phyloP scores from a whole-genome alignment of 1,140 invertebrate species.

The Cataglyphis hispanica region DNA sequence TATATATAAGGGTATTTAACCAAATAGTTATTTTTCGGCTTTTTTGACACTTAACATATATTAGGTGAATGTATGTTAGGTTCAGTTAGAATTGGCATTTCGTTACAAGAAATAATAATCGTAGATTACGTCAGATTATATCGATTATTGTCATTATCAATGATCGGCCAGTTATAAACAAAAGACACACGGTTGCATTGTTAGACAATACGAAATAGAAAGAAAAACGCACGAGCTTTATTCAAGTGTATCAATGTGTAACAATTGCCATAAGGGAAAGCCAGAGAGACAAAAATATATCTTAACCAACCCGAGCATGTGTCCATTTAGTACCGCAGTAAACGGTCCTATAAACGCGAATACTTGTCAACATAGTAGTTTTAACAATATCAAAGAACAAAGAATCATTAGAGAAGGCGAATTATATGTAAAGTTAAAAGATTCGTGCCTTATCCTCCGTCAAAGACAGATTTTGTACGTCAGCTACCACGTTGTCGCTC shows the following conservation, averaged over 20 bases:
- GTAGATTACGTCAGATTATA: conserved; percentile 74
- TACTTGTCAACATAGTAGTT: conserved; percentile 85
- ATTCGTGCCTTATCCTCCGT: conserved; percentile 90
- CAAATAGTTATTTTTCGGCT: too few species aligned
- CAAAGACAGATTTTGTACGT: conserved; percentile 87
- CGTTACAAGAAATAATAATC: background rate
- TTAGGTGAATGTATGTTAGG: background rate
- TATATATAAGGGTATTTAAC: too few species aligned
- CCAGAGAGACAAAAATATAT: conserved; percentile 62
- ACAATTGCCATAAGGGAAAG: conserved; percentile 40
- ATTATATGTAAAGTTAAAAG: conserved; percentile 64
- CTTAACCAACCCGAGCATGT: conserved; percentile 84
- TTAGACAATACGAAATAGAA: background rate
- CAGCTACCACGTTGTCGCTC: conserved; percentile 84
- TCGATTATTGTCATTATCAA: conserved; percentile 66
- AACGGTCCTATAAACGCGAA: conserved; percentile 86
- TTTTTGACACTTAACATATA: too few species aligned
- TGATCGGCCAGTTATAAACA: conserved; percentile 3
- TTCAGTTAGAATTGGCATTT: too few species aligned
- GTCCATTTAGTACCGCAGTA: conserved; percentile 81
- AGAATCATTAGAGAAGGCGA: conserved; percentile 68
- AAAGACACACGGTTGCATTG: background rate
- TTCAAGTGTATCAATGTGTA: too few species aligned
- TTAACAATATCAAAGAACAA: conserved; percentile 84
- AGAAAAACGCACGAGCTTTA: background rate